Percentiles rank a stretch among this genome's conserved stretches.
Evolutionary conservation across 2,888 invertebrate species (phyloP).

Genomic region (Leptopilina syphax): DNA sequence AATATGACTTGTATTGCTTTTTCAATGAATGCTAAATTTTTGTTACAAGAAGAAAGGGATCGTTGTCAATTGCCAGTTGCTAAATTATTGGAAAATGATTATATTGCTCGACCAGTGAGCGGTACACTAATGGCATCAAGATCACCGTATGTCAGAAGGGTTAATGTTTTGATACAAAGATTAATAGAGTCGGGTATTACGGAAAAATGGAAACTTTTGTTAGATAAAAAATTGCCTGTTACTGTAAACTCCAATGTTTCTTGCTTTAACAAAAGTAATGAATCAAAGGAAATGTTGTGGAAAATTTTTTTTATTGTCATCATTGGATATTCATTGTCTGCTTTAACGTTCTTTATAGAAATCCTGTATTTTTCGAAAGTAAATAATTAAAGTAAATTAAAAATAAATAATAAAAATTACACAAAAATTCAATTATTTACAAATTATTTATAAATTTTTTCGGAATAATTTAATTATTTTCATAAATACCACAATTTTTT

Average conservation of each 20-base stretch:
- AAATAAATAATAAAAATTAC: too few species aligned
- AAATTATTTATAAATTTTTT: too few species aligned
- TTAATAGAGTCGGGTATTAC: background rate
- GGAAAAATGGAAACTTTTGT: background rate
- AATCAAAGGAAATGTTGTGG: background rate
- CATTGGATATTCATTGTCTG: too few species aligned
- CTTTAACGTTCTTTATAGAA: too few species aligned
- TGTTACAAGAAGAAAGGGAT: background rate
- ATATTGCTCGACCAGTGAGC: background rate
- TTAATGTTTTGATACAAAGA: background rate
- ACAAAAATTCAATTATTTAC: too few species aligned
- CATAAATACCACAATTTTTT: too few species aligned
- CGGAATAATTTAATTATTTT: too few species aligned
- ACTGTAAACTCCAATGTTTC: background rate
- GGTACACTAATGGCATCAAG: background rate
- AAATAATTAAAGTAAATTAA: too few species aligned
- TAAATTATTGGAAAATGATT: background rate
- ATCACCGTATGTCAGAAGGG: background rate
- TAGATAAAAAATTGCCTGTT: background rate
- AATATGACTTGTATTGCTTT: background rate
- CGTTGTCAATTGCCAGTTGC: background rate
- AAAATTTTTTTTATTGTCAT: background rate
- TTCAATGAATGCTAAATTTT: background rate
- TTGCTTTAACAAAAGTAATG: background rate
- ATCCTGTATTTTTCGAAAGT: too few species aligned